These are phyloP conservation scores for Aleiodes alternator DNA, from an alignment of 2,888 invertebrate species.

Conservation along the genomic window DNA sequence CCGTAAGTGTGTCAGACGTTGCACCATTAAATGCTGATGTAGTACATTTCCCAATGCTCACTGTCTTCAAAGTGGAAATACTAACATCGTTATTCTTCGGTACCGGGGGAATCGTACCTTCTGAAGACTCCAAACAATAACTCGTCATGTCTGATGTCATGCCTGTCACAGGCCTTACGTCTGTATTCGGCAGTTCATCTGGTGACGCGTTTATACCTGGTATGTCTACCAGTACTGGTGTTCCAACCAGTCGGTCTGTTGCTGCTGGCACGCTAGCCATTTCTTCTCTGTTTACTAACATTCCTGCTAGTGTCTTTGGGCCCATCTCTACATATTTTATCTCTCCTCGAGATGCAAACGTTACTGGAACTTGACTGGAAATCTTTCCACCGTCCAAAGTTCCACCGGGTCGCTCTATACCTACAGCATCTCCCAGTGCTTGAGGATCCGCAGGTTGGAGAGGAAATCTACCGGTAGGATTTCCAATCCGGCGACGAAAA, in stretches of 20 bases:
- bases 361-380: too few relatives aligned
- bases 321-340: not conserved
- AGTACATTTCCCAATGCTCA: too few relatives aligned
- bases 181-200: not conserved
- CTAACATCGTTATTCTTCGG: too few relatives aligned
- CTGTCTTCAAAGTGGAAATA: too few relatives aligned
- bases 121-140: too few relatives aligned
- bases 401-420: not conserved
- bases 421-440: not conserved
- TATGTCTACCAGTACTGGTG: conserved; percentile 2
- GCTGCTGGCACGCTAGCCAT: conserved; percentile 2
- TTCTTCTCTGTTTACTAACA: not conserved
- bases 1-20: too few relatives aligned
- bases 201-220: not conserved
- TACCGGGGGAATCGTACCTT: too few relatives aligned
- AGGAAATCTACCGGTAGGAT: not conserved
- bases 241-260: not conserved
- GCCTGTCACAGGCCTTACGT: not conserved
- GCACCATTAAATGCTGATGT: too few relatives aligned
- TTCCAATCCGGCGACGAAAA: not conserved
- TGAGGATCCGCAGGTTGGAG: conserved; percentile 8
- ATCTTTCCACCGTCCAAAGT: not conserved
- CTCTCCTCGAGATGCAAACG: not conserved
- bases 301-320: conserved; percentile 2
- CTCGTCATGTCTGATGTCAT: too few relatives aligned